Percentiles rank a stretch among this genome's conserved stretches.
These are phyloP conservation scores for Drosophila acutilabella DNA, from an alignment of 2,888 invertebrate species.

Conservation along the genomic window DNA sequence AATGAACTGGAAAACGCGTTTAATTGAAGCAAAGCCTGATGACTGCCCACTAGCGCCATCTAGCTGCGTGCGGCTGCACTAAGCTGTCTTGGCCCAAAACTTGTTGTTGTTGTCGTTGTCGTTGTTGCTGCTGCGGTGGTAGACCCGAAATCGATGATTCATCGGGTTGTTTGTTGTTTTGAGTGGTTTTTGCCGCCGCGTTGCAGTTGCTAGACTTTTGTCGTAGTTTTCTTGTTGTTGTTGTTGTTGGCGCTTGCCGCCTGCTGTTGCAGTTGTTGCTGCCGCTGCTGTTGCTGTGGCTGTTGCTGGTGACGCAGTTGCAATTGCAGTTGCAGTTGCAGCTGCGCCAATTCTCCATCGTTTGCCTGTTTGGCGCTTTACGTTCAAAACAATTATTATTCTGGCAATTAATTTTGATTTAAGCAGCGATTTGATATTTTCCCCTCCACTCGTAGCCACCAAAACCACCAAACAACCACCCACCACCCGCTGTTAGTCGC, in stretches of 20 bases:
- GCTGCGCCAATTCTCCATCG: conserved; percentile 74
- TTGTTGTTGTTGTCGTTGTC: conserved; percentile 43
- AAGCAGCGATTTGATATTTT: conserved; percentile 79
- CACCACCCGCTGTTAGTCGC: conserved; percentile 54
- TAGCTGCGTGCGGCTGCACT: conserved; percentile 73
- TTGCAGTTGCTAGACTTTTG: conserved; percentile 70
- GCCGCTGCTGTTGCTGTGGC: conserved; percentile 35
- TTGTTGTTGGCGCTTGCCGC: conserved; percentile 74
- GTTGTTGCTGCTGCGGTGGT: conserved; percentile 43
- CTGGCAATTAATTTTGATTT: conserved; percentile 83
- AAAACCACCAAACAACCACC: conserved; percentile 26
- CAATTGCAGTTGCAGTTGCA: conserved; percentile 64
- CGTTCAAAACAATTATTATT: conserved; percentile 82
- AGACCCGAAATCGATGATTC: conserved; percentile 77
- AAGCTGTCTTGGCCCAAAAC: conserved; percentile 54
- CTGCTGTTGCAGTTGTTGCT: conserved; percentile 57
- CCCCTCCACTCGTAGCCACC: conserved; percentile 40
- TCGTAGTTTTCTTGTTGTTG: conserved; percentile 44
- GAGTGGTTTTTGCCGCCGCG: conserved; percentile 59
- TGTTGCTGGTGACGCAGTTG: conserved; percentile 56
- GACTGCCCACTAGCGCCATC: conserved; percentile 77
- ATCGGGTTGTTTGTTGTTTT: conserved; percentile 76
- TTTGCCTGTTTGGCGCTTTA: conserved; percentile 65
- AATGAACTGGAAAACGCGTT: conserved; percentile 72
- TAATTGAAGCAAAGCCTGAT: conserved; percentile 70